These are phyloP conservation scores for Centruroides vittatus DNA, from an alignment of 1,140 invertebrate species.

Conservation along the genomic window DNA sequence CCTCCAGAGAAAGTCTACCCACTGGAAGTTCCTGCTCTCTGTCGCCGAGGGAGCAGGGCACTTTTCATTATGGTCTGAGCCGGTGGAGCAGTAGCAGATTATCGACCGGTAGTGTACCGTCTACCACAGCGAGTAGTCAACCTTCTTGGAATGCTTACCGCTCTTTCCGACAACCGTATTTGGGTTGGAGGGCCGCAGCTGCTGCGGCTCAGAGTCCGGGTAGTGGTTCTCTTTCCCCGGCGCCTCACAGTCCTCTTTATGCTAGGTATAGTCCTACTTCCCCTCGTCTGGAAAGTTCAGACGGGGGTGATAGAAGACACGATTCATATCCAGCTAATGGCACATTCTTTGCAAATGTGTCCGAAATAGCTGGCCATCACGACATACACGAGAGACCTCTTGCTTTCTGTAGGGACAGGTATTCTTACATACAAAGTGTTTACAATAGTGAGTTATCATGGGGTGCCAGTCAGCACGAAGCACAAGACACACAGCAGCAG, in stretches of 20 bases:
- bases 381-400: not conserved
- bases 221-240: conserved; percentile 37
- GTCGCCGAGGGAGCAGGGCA: conserved; percentile 8
- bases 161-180: conserved; percentile 15
- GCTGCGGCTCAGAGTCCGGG: conserved; percentile 18
- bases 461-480: not conserved
- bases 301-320: not conserved
- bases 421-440: conserved; percentile 15
- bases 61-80: conserved; percentile 36
- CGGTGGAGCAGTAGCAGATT: conserved; percentile 72
- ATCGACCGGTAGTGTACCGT: conserved; percentile 43
- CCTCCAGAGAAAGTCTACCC: conserved; percentile 22
- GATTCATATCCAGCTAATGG: not conserved
- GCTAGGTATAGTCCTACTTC: not conserved
- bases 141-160: not conserved
- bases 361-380: not conserved
- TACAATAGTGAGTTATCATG: not conserved
- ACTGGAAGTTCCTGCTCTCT: conserved; percentile 20
- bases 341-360: not conserved
- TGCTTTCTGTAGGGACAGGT: conserved; percentile 3
- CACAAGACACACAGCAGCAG: not conserved
- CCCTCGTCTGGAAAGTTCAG: not conserved
- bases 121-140: conserved; percentile 7
- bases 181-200: conserved; percentile 13
- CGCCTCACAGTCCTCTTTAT: conserved; percentile 41